Evolutionary conservation across 2,888 invertebrate genomes (phyloP).

Genomic region (Drosophila stalkeri): DNA sequence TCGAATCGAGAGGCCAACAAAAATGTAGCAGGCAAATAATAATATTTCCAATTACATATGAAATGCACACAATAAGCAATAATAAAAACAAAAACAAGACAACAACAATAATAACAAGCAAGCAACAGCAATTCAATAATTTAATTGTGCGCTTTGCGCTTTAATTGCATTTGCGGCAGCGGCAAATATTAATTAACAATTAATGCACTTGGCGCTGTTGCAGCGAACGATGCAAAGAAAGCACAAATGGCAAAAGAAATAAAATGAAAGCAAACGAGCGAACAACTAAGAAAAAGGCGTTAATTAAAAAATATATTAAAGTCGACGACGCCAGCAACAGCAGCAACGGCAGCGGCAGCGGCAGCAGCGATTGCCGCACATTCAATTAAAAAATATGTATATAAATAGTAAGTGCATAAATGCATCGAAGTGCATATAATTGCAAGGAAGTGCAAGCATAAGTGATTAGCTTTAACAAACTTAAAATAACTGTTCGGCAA

Average conservation of each 20-base stretch:
- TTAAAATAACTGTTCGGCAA: not conserved
- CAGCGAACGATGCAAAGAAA: constrained; percentile 13
- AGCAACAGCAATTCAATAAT: constrained; percentile 50
- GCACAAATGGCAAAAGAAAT: constrained; percentile 19
- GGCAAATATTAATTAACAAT: constrained; percentile 71
- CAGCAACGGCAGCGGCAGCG: constrained; percentile 27
- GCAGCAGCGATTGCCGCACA: constrained; percentile 37
- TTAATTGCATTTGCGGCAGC: constrained; percentile 59
- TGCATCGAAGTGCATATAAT: not conserved
- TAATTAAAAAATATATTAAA: constrained; percentile 75
- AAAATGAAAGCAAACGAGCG: constrained; percentile 52
- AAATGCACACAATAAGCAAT: constrained; percentile 31
- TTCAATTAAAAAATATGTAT: constrained; percentile 16
- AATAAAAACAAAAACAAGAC: not conserved
- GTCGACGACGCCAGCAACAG: constrained; percentile 40
- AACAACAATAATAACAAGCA: constrained; percentile 4
- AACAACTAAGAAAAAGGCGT: constrained; percentile 66
- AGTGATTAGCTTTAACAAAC: constrained; percentile 1
- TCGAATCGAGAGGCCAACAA: constrained; percentile 27
- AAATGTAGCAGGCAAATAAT: constrained; percentile 31
- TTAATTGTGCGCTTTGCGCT: constrained; percentile 58
- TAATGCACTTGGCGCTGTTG: constrained; percentile 51
- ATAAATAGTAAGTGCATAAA: not conserved
- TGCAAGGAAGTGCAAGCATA: constrained; percentile 6
- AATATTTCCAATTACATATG: constrained; percentile 46